Evolutionary conservation across 2,797 vertebrate genomes (phyloP).

Genomic region (Sebastes flavidus): DNA sequence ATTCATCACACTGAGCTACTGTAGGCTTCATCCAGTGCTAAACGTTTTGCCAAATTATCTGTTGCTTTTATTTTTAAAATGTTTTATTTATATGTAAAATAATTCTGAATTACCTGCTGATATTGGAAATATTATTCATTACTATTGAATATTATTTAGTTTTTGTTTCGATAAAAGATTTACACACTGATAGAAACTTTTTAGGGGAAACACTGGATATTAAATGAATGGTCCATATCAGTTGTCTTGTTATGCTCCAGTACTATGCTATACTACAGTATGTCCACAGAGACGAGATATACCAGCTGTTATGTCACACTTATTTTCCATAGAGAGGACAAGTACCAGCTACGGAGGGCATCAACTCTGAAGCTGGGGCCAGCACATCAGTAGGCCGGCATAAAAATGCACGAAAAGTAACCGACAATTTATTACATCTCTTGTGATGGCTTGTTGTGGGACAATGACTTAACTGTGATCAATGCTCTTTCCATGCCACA

Average conservation of each 20-base stretch:
- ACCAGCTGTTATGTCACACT: slow-evolving; percentile 68
- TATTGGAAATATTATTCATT: too few species aligned
- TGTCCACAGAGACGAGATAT: slow-evolving; percentile 40
- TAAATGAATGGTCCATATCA: slow-evolving; percentile 14
- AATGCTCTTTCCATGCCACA: slow-evolving; percentile 19
- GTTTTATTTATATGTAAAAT: background rate
- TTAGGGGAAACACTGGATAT: slow-evolving; percentile 41
- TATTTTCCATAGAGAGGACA: slow-evolving; percentile 83
- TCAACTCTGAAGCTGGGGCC: slow-evolving; percentile 73
- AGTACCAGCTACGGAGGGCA: slow-evolving; percentile 68
- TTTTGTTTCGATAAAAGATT: background rate
- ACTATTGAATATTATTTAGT: background rate
- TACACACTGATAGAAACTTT: background rate
- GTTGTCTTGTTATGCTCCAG: slow-evolving; percentile 35
- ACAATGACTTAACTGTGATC: slow-evolving; percentile 50
- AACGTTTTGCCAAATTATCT: background rate
- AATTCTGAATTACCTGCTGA: background rate
- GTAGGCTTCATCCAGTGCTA: background rate
- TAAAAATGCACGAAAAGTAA: slow-evolving; percentile 82
- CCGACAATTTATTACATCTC: slow-evolving; percentile 62
- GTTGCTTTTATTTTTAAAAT: background rate
- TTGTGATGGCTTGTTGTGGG: slow-evolving; percentile 72
- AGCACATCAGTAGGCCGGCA: slow-evolving; percentile 74
- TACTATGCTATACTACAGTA: background rate
- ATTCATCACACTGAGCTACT: background rate